phyloP scores from a whole-genome alignment of 2,888 invertebrate species.

The Seira sanloemensis region DNA sequence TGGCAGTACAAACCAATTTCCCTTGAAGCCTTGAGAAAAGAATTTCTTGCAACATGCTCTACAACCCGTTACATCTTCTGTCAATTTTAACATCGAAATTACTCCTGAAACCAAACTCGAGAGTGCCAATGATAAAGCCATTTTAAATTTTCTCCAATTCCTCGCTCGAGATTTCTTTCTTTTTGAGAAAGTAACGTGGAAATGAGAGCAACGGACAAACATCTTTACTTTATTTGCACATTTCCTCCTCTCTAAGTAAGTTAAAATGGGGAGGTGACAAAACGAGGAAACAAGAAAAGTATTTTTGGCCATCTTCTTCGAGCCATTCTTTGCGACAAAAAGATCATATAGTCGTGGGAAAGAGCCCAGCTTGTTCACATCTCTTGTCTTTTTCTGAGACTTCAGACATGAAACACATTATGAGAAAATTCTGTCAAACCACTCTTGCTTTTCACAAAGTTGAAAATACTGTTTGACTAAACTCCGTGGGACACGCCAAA shows the following conservation, averaged over 20 bases:
- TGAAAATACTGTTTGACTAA: not conserved
- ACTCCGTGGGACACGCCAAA: not conserved
- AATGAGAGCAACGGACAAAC: too few species aligned
- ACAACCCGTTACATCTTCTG: too few species aligned
- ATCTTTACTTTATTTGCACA: not conserved
- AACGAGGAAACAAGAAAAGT: conserved; percentile 32
- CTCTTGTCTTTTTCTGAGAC: not conserved
- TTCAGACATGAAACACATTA: not conserved
- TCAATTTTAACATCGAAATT: too few species aligned
- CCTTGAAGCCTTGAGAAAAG: too few species aligned
- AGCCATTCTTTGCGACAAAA: not conserved
- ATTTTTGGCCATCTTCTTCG: conserved; percentile 20
- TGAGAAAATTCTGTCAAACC: not conserved
- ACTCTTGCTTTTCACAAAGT: not conserved
- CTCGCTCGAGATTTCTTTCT: not conserved
- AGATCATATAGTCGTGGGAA: conserved; percentile 48
- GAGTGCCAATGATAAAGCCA: too few species aligned
- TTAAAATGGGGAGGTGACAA: conserved; percentile 24
- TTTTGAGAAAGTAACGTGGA: not conserved
- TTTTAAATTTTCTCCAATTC: not conserved
- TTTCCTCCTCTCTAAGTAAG: not conserved
- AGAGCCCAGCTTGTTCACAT: conserved; percentile 20
- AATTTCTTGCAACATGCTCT: too few species aligned
- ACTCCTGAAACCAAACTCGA: too few species aligned
- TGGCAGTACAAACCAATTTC: too few species aligned